Evolutionary conservation across 2,888 invertebrate genomes (phyloP), one percentile per base, ranked within the genome.

Genomic region (Agrochola macilenta): DNA sequence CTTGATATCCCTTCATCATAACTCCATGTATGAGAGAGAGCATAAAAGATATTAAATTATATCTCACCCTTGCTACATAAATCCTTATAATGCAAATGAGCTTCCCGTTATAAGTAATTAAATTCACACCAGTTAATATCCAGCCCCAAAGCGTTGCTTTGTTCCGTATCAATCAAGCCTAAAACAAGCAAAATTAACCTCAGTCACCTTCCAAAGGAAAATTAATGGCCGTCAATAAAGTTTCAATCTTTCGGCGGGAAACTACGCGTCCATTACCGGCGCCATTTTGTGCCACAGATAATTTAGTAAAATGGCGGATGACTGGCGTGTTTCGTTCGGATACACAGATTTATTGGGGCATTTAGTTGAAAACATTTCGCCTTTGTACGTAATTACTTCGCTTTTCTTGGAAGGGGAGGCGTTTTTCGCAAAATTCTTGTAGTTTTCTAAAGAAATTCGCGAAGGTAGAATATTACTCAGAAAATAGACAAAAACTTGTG

Each of bases 221-320:
- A 90, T 87, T 91, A 91, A 90, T 89, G 77, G 88, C 76, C 72
- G 79, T 88, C 87, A 87, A 88, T 89, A 82, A 87, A 86, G 86
- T 90, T 89, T 87, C 89, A 90, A 91, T 90, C 88, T 90, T 89
- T 89, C 86, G 85, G 86, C 84, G 87, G 79, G 85, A 86, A 89
- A 89, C 85, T 86, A 88, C 85, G 82, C 83, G 78, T 85, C 87
- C 87, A 88, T 88, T 89, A 89, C 76, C 75, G 82, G 74, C 74
- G 87, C 89, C 90, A 91, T 91, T 89, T 91, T 90, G 86, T 80
- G 66, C 78, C 79, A 76, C 81, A 88, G 88, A 90, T 89, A 91
- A 92, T 92, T 90, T 91, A 87, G 85, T 88, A 91, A 92, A 93
- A 92, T 90, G 92, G 90, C 87, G 87, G 85, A 89, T 93, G 93